phyloP scores from a whole-genome alignment of 2,888 invertebrate species.

The Plebejus anna region DNA sequence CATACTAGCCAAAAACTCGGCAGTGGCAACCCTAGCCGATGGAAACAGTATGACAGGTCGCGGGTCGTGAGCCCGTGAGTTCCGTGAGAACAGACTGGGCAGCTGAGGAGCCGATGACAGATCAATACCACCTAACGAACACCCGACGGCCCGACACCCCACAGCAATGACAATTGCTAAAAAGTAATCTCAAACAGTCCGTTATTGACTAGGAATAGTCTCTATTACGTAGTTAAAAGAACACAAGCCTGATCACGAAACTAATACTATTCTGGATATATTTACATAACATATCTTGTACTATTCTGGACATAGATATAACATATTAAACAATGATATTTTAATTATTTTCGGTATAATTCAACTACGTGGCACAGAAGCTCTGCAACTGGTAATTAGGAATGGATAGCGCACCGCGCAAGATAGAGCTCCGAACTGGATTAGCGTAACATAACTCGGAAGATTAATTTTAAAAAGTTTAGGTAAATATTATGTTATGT shows the following conservation, averaged over 20 bases:
- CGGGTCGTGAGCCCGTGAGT: slow-evolving; percentile 56
- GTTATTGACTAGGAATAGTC: not conserved
- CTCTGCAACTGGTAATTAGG: no score
- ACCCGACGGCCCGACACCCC: slow-evolving; percentile 20
- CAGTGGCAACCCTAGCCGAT: slow-evolving; percentile 48
- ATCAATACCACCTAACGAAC: slow-evolving; percentile 36
- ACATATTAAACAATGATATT: no score
- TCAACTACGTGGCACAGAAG: no score
- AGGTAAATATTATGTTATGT: no score
- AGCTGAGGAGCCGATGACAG: slow-evolving; percentile 44
- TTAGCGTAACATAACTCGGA: no score
- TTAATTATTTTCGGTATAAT: no score
- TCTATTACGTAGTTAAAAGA: not conserved
- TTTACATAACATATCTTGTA: no score
- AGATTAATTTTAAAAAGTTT: no score
- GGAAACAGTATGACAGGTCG: slow-evolving; percentile 57
- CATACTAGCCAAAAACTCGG: not conserved
- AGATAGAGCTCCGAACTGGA: no score
- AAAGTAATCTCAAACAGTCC: slow-evolving; percentile 24
- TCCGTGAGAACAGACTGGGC: slow-evolving; percentile 62
- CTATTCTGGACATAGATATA: no score
- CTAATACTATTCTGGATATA: no score
- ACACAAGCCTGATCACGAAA: not conserved
- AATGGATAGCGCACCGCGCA: no score
- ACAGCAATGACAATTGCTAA: slow-evolving; percentile 27